Conservation (phyloP, 2,888 invertebrate genomes). For the Capitulum mitella region DNA sequence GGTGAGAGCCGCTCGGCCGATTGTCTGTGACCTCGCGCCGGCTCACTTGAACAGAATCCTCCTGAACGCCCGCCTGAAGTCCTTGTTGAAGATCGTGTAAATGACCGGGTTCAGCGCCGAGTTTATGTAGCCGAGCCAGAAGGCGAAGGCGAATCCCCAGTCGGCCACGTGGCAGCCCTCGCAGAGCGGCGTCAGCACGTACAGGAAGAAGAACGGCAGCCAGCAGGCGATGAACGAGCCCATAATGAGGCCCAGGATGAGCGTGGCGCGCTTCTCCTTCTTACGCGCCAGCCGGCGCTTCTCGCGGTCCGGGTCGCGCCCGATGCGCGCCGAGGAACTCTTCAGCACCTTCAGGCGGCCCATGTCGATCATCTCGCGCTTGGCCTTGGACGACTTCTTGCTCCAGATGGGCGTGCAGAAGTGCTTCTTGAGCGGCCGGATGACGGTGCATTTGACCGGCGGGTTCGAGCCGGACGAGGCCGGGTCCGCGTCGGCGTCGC, state of each 20-base stretch:
- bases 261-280: constrained; percentile 91
- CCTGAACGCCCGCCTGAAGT: constrained; percentile 90
- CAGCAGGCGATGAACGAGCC: constrained; percentile 97
- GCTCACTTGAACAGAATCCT: constrained; percentile 91
- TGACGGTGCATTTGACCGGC: constrained; percentile 79
- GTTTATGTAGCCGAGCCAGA: constrained; percentile 96
- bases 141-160: constrained; percentile 82
- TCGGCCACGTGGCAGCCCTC: constrained; percentile 65
- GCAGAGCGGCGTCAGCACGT: constrained; percentile 77
- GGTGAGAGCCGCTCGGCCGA: too few species aligned
- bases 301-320: constrained; percentile 78
- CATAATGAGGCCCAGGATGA: constrained; percentile 95
- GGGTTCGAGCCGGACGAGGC: constrained; percentile 87
- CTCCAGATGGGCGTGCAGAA: constrained; percentile 61
- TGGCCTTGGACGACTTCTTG: constrained; percentile 37
- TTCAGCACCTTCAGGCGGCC: constrained; percentile 42
- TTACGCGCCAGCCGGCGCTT: constrained; percentile 87
- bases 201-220: constrained; percentile 95
- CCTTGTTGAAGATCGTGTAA: constrained; percentile 95
- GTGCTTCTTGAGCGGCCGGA: constrained; percentile 76
- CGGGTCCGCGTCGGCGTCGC: constrained; percentile 55
- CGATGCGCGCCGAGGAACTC: constrained; percentile 41
- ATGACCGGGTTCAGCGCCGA: constrained; percentile 87
- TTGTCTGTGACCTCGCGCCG: too few species aligned
- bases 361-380: constrained; percentile 42